Evolutionary conservation across 2,888 invertebrate species (phyloP), one percentile per base, ranked within the genome.

Genomic region (Ophioninae sp.): DNA sequence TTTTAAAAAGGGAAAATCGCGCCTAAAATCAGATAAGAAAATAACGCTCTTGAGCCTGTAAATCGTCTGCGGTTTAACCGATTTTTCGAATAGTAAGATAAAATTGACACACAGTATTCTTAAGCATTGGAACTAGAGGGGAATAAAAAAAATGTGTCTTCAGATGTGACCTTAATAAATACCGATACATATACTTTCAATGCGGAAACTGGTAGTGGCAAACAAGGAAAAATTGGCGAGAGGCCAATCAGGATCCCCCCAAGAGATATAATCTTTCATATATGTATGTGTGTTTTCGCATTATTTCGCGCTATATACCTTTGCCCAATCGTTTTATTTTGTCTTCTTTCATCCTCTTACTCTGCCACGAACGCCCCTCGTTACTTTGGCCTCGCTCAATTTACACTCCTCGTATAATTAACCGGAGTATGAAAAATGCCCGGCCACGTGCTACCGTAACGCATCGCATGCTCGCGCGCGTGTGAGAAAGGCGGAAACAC

Each of bases 371-470:
- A 84, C 79, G 76, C 81, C 70, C 83, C 87, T 88, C 86, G 89
- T 90, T 90, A 88, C 89, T 87, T 86, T 86, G 87, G 89, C 89
- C 87, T 87, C 88, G 88, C 87, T 90, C 88, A 89, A 89, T 90
- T 90, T 90, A 88, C 90, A 88, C 88, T 87, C 89, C 79, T 88
- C 90, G 88, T 89, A 89, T 90, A 90, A 89, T 90, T 90, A 90
- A 90, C 88, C 87, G 88, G 88, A 87, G 88, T 88, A 90, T 91
- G 90, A 91, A 91, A 90, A 89, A 90, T 90, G 88, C 88, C 89
- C 87, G 83, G 88, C 88, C 90, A 91, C 91, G 90, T 89, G 91
- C 90, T 91, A 90, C 89, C 88, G 88, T 88, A 85, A 64, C 77
- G 68, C 74, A 84, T 79, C 84, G 50, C 50, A 17, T 8, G 41